Conservation (phyloP, 1,140 invertebrate species). For the Hylaeus anthracinus region DNA sequence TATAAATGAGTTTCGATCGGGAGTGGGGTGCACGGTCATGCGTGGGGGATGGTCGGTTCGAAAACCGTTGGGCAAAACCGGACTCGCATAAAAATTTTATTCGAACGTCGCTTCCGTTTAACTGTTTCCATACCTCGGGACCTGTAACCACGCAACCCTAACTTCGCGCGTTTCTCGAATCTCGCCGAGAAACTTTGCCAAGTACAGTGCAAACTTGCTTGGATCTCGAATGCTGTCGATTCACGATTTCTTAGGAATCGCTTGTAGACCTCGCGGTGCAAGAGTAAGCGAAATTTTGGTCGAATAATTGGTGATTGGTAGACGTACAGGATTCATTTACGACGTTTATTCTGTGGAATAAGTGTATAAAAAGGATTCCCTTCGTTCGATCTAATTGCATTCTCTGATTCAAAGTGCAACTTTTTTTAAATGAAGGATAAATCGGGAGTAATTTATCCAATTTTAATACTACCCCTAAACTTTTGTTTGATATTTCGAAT, state of each 20-base stretch:
- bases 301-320: too few relatives aligned
- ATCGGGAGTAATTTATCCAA: too few relatives aligned
- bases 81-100: constrained; percentile 57
- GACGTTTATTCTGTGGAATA: too few relatives aligned
- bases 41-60: constrained; percentile 56
- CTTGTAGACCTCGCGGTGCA: constrained; percentile 8
- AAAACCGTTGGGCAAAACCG: constrained; percentile 66
- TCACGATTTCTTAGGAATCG: constrained; percentile 15
- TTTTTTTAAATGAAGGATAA: too few relatives aligned
- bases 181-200: too few relatives aligned
- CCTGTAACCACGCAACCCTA: neutral
- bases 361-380: too few relatives aligned
- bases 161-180: neutral
- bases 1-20: constrained; percentile 74
- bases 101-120: constrained; percentile 24
- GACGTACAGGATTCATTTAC: too few relatives aligned
- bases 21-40: constrained; percentile 63
- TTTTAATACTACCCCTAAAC: too few relatives aligned
- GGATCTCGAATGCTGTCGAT: neutral
- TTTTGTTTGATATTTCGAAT: too few relatives aligned
- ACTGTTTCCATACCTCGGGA: neutral
- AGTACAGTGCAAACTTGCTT: neutral
- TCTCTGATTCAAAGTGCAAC: too few relatives aligned
- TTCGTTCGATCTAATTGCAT: too few relatives aligned
- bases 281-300: too few relatives aligned